Conservation (phyloP, 2,113 vertebrate genomes). For the Hippotragus niger region DNA sequence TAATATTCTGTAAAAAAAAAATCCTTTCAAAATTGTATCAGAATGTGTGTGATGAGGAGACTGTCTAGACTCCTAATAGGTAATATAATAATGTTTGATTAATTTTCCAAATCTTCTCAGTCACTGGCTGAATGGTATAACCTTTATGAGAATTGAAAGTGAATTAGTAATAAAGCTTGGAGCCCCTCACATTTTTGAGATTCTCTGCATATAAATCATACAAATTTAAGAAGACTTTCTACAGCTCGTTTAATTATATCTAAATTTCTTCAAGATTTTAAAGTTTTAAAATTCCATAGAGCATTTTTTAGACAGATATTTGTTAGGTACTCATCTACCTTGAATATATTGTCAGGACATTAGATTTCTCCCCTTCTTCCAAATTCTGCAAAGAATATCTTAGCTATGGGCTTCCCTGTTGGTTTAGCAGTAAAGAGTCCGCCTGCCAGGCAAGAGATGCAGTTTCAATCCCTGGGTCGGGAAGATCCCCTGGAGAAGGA, state of each 20-base stretch:
- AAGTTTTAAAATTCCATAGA: constrained; percentile 44
- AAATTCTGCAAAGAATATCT: background rate
- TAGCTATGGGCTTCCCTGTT: background rate
- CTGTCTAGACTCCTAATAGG: constrained; percentile 70
- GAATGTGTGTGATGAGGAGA: constrained; percentile 44
- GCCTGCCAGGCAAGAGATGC: background rate
- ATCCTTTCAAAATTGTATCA: constrained; percentile 33
- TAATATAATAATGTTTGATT: constrained; percentile 68
- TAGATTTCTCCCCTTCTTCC: background rate
- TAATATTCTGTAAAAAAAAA: constrained; percentile 54
- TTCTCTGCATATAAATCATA: constrained; percentile 28
- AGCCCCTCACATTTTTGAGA: background rate
- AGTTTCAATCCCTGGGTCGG: background rate
- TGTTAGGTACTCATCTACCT: background rate
- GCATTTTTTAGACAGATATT: background rate
- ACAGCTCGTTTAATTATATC: background rate
- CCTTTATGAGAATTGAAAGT: constrained; percentile 63
- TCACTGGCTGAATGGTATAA: constrained; percentile 60
- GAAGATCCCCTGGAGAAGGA: background rate
- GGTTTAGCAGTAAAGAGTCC: background rate
- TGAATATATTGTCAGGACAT: background rate
- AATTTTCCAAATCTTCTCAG: constrained; percentile 61
- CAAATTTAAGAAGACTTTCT: constrained; percentile 44
- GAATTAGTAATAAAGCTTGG: constrained; percentile 26
- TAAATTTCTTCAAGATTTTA: constrained; percentile 9